Conservation (phyloP, 23 tunicate species). For the Phallusia fumigata region DNA sequence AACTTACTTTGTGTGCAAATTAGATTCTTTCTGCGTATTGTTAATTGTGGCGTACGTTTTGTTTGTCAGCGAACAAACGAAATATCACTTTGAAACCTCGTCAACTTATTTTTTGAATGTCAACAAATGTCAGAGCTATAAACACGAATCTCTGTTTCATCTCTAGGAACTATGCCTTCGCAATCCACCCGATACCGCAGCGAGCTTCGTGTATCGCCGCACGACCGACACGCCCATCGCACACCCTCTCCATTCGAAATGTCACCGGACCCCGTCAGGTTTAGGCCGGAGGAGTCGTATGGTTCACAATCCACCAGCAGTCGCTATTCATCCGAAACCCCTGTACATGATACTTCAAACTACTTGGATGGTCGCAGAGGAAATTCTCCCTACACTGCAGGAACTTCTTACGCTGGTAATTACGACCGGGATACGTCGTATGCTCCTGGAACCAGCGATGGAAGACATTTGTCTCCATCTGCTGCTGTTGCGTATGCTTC, state of each 20-base stretch:
- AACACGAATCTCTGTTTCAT: too few species aligned
- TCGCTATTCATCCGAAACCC: conserved; percentile 37
- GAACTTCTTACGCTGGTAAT: neutral
- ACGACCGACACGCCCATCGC: conserved; percentile 13
- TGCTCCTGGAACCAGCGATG: neutral
- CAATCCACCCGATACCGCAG: neutral
- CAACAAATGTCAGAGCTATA: too few species aligned
- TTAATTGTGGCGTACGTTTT: neutral
- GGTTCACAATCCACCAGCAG: neutral
- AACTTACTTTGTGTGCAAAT: too few species aligned
- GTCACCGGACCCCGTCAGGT: neutral
- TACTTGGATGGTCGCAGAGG: conserved; percentile 18
- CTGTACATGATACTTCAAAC: conserved; percentile 46
- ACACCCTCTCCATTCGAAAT: conserved; percentile 13
- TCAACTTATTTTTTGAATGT: too few species aligned
- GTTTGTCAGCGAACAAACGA: neutral
- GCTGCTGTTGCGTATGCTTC: conserved; percentile 29
- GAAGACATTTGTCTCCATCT: conserved; percentile 34
- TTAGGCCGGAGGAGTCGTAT: neutral
- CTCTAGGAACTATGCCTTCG: neutral
- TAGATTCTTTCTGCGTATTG: too few species aligned
- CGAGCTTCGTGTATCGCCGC: neutral
- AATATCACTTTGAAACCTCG: too few species aligned
- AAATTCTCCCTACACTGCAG: conserved; percentile 18
- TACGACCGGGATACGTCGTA: conserved; percentile 7